phyloP scores from a whole-genome alignment of 2,113 vertebrate genomes.

The Albula glossodonta region DNA sequence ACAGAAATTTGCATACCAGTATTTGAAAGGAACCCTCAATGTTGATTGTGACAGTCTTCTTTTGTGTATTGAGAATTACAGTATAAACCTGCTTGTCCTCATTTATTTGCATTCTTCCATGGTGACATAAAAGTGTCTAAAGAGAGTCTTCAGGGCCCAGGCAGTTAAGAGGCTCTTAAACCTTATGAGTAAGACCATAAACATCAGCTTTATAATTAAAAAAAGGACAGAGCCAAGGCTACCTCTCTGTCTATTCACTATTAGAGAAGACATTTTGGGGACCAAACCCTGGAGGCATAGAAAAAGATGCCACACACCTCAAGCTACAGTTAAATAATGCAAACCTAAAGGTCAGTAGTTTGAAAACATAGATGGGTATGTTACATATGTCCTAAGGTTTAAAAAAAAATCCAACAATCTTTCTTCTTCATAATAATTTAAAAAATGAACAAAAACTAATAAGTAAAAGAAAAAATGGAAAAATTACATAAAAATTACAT shows the following conservation, averaged over 20 bases:
- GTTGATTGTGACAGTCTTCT: background rate
- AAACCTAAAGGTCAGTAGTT: background rate
- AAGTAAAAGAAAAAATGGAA: background rate
- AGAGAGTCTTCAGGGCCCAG: background rate
- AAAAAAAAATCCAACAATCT: no score
- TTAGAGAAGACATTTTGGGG: background rate
- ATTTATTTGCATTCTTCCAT: slow-evolving; percentile 13
- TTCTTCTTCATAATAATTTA: background rate
- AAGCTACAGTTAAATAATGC: background rate
- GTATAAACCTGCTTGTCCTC: background rate
- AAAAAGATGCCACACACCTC: background rate
- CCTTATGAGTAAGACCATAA: slow-evolving; percentile 1
- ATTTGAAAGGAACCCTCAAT: background rate
- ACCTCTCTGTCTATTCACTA: background rate
- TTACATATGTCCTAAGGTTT: no score
- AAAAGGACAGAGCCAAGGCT: background rate
- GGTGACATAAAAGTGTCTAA: background rate
- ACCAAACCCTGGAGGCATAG: background rate
- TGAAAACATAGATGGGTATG: no score
- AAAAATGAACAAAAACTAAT: background rate
- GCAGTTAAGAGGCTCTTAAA: background rate
- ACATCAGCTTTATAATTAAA: slow-evolving; percentile 3
- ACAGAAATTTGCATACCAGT: background rate
- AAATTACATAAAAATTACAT: no score
- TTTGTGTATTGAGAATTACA: background rate